Percentiles rank a stretch among this genome's conserved stretches.
These are phyloP conservation scores for Drosophila prolongata DNA, from an alignment of 2,888 invertebrate species.

Conservation along the genomic window DNA sequence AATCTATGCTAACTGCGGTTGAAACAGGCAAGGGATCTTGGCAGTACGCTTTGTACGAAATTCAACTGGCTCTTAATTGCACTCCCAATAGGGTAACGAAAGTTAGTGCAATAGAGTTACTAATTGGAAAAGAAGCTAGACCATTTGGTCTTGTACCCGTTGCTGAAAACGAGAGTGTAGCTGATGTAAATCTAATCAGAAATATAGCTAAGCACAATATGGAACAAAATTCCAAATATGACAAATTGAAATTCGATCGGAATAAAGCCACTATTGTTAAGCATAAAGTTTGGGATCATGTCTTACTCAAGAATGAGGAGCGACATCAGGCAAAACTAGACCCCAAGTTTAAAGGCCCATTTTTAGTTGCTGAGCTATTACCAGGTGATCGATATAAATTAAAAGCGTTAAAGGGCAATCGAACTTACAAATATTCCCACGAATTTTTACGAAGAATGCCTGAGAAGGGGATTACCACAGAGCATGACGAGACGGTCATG, in stretches of 20 bases:
- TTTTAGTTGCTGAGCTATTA: neutral
- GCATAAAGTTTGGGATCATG: neutral
- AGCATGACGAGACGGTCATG: neutral
- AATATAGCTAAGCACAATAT: neutral
- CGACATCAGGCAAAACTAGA: neutral
- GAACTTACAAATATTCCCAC: constrained; percentile 5
- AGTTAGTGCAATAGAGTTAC: no score
- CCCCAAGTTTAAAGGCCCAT: neutral
- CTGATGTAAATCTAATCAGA: no score
- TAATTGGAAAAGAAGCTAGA: no score
- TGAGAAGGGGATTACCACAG: constrained; percentile 6
- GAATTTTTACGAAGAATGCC: constrained; percentile 3
- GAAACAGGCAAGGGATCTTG: no score
- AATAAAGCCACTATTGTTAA: neutral
- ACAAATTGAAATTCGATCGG: neutral
- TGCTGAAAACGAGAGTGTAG: no score
- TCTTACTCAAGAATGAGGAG: neutral
- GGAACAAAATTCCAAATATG: no score
- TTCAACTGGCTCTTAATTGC: no score
- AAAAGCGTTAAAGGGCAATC: neutral
- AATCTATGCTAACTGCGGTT: no score
- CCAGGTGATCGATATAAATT: neutral
- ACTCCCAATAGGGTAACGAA: no score
- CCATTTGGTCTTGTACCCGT: no score
- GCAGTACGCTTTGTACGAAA: no score